Conservation (phyloP, 2,888 invertebrate genomes). For the Dasysyrphus albostriatus region DNA sequence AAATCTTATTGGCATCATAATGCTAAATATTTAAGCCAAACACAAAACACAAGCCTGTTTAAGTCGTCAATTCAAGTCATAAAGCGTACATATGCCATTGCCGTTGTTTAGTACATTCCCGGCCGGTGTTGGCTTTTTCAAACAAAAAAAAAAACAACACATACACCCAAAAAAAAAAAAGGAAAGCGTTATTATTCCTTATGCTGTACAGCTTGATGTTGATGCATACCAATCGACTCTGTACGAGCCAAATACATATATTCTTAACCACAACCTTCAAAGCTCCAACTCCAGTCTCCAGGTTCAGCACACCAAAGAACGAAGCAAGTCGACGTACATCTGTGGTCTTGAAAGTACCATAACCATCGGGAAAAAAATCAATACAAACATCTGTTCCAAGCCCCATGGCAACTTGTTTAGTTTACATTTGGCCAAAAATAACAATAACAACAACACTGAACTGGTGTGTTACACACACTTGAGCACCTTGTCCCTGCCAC, state of each 20-base stretch:
- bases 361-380: conserved; percentile 40
- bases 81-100: conserved; percentile 54
- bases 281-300: background rate
- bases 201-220: conserved; percentile 27
- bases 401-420: conserved; percentile 52
- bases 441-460: conserved; percentile 55
- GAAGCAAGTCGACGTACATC: conserved; percentile 18
- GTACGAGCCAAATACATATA: conserved; percentile 7
- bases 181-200: conserved; percentile 41
- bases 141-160: background rate
- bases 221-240: conserved; percentile 46
- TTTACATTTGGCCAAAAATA: conserved; percentile 52
- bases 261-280: conserved; percentile 18
- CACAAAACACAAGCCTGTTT: conserved; percentile 43
- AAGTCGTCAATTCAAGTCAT: conserved; percentile 53
- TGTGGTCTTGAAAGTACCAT: background rate
- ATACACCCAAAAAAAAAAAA: background rate
- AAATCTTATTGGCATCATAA: conserved; percentile 45
- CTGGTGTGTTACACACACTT: conserved; percentile 28
- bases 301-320: background rate
- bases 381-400: conserved; percentile 53
- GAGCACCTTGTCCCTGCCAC: conserved; percentile 52
- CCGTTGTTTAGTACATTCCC: conserved; percentile 34
- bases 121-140: conserved; percentile 34
- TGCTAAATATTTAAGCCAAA: conserved; percentile 55